Conservation (phyloP, 2,797 vertebrate species). For the Tapera naevia region DNA sequence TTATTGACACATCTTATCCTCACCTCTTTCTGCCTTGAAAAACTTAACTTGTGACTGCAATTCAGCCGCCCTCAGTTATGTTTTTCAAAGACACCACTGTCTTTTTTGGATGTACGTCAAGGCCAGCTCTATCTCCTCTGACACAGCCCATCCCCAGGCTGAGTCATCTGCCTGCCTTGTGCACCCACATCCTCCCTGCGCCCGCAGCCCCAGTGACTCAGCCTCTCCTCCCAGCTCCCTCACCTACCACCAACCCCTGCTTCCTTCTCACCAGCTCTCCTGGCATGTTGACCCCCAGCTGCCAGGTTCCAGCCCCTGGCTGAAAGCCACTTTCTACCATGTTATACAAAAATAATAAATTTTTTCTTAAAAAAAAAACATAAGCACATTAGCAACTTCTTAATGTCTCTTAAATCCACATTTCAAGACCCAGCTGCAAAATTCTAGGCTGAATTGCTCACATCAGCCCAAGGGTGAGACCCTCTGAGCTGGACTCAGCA, state of each 20-base stretch:
- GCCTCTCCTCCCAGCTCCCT: background rate
- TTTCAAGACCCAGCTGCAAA: background rate
- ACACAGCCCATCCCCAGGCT: background rate
- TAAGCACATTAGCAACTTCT: background rate
- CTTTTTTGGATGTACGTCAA: background rate
- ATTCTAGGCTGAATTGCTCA: background rate
- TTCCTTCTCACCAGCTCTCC: background rate
- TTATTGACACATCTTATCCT: background rate
- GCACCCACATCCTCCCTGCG: background rate
- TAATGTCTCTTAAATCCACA: background rate
- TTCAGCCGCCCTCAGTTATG: background rate
- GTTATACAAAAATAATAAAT: background rate
- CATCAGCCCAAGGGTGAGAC: background rate
- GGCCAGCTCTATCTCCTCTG: slow-evolving; percentile 1
- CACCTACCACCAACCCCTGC: fast-evolving
- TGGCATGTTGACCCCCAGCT: background rate
- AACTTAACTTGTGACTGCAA: slow-evolving; percentile 4
- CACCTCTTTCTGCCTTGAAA: background rate
- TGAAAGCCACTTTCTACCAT: background rate
- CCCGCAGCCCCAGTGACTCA: background rate
- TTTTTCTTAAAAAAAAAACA: background rate
- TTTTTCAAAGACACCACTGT: slow-evolving; percentile 18
- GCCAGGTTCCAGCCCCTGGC: background rate
- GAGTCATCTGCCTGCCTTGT: slow-evolving; percentile 37
- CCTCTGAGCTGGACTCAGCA: background rate